Base-by-base conservation (phyloP, 2,797 vertebrate species). In the Scolopax bukidnonensis region DNA sequence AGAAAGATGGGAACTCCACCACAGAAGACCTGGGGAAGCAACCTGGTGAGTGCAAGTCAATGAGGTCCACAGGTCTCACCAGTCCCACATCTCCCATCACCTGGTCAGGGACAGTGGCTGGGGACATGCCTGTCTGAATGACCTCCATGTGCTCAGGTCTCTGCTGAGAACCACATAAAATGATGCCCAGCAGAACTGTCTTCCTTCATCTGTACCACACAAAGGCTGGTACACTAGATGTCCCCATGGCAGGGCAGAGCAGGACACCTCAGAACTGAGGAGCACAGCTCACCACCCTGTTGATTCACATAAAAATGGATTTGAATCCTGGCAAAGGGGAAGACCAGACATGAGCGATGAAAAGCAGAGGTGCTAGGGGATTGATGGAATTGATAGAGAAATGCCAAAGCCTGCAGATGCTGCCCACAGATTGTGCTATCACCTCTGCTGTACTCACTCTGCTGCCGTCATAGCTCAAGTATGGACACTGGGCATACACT, bases 1-100 rank as follows among this genome's bases (percentile, higher is more conserved):
- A 99, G 57, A 98, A 97, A 92, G 99, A 99, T 4, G 98, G 98
- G 82, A 99, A 97, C 93, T 97, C 98, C 2, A 98, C 92, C 54
- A 18, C 98, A 56, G 99, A 99, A 84, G 99, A 99, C 71, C 94
- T 97, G 53, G 98, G 98, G 97, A 99, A 99, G 93, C 98, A 98
- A 97, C 93, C 98, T 95, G 99, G 99, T 99, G 95, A 98, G 99
- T 98, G 67, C 33, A 12, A n/a, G 45, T 74, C 82, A 21, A 2
- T 12, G 74, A 57, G 32, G 36, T 64, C 71, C 32, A 11, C 0
- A 0, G 15, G 63, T 87, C 53, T 78, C 64, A 40, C 19, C 47
- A 5, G 3, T 69, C 30, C 28, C 64, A 13, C 38, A 40, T 50
- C 56, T 69, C 21, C 48, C 18, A 21, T 48, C 79, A 21, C 28